phyloP scores from a whole-genome alignment of 2,888 invertebrate genomes.

The Aspidiotus destructor region DNA sequence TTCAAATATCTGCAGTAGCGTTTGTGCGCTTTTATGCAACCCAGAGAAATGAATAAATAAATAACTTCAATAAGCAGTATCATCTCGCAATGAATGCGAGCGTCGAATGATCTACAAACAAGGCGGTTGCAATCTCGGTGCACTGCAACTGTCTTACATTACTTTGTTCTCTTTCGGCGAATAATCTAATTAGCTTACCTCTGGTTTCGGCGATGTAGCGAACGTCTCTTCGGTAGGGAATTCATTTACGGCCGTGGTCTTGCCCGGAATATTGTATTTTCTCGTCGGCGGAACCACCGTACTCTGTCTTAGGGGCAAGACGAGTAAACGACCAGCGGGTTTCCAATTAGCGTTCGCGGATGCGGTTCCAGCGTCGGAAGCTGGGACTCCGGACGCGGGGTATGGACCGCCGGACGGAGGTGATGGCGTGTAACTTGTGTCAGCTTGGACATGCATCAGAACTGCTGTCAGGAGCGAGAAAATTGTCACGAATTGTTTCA shows the following conservation, averaged over 20 bases:
- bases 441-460: constrained; percentile 1
- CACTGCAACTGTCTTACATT: no score
- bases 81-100: neutral
- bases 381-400: constrained; percentile 8
- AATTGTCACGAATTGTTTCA: no score
- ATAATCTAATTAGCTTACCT: constrained; percentile 21
- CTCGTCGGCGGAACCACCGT: constrained; percentile 14
- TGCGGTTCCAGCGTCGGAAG: constrained; percentile 36
- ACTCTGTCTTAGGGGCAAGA: constrained; percentile 39
- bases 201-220: constrained; percentile 24
- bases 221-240: constrained; percentile 14
- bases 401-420: constrained; percentile 24
- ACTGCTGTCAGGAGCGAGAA: no score
- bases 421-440: constrained; percentile 25
- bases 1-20: no score
- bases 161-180: no score
- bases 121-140: no score
- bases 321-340: constrained; percentile 42
- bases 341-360: constrained; percentile 42
- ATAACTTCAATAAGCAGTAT: no score
- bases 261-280: constrained; percentile 17
- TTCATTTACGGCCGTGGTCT: constrained; percentile 25
- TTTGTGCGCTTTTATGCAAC: no score
- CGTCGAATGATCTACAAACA: no score
- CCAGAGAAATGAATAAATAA: no score